Percentiles rank a stretch among this genome's conserved stretches.
Evolutionary conservation across 2,888 invertebrate species (phyloP).

Genomic region (Rambutsinella grinnellia): DNA sequence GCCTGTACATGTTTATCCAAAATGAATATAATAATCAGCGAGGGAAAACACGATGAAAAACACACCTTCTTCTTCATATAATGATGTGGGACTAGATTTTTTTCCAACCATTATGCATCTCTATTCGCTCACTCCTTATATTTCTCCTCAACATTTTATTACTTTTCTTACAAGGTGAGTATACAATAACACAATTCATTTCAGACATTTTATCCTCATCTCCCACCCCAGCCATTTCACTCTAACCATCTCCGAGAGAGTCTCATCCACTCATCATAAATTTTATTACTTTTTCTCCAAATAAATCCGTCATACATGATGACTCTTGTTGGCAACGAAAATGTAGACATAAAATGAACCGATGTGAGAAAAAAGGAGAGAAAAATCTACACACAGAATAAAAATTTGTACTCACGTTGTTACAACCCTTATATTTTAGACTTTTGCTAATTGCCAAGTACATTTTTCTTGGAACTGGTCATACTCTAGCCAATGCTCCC

Average conservation of each 20-base stretch:
- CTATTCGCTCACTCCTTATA: background rate
- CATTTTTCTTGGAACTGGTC: background rate
- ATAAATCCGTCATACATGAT: background rate
- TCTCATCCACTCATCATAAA: background rate
- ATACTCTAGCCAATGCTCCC: background rate
- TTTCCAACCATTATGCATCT: background rate
- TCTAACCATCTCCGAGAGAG: background rate
- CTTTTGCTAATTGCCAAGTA: background rate
- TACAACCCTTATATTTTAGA: background rate
- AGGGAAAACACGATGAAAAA: too few relatives aligned
- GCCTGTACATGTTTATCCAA: too few relatives aligned
- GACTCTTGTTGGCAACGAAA: background rate
- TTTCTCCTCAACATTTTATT: background rate
- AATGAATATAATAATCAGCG: too few relatives aligned
- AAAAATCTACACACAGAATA: background rate
- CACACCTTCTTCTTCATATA: too few relatives aligned
- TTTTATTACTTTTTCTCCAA: conserved; percentile 1
- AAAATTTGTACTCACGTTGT: background rate
- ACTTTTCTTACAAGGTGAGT: background rate
- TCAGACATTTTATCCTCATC: background rate
- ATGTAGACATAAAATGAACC: background rate
- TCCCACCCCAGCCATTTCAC: background rate
- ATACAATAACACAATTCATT: conserved; percentile 12
- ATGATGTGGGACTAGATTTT: background rate
- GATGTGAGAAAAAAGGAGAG: background rate